These are phyloP conservation scores for Mechanitis messenoides DNA, from an alignment of 2,888 invertebrate genomes.

Conservation along the genomic window DNA sequence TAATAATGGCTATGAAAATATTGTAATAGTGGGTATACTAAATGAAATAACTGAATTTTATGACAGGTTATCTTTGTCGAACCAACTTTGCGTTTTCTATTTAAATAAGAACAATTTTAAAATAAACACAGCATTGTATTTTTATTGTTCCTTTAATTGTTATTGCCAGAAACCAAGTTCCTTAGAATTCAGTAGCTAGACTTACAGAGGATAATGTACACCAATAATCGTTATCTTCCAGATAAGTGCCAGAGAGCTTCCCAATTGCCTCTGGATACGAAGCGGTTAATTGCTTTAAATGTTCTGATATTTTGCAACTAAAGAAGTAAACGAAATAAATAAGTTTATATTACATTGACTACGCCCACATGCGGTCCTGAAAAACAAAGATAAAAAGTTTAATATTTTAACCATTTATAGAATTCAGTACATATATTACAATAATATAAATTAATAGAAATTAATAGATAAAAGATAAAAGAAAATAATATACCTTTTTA, in stretches of 20 bases:
- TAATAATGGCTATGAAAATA: no score
- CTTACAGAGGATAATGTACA: constrained; percentile 56
- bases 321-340: constrained; percentile 18
- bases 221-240: constrained; percentile 66
- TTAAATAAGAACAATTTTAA: constrained; percentile 1
- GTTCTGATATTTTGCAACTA: constrained; percentile 29
- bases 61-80: background rate
- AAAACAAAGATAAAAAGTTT: background rate
- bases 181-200: constrained; percentile 44
- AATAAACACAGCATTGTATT: constrained; percentile 9
- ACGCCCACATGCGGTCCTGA: background rate
- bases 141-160: constrained; percentile 18
- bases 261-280: constrained; percentile 58
- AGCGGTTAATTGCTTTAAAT: constrained; percentile 45
- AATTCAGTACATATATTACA: no score
- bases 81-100: background rate
- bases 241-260: constrained; percentile 56
- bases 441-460: no score
- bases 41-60: no score
- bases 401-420: no score
- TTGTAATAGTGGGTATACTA: no score
- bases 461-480: no score
- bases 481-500: no score
- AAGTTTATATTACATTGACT: background rate
- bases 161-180: constrained; percentile 23